Base-by-base conservation (phyloP, 2,888 invertebrate genomes). In the Lycocerus yunnanus region DNA sequence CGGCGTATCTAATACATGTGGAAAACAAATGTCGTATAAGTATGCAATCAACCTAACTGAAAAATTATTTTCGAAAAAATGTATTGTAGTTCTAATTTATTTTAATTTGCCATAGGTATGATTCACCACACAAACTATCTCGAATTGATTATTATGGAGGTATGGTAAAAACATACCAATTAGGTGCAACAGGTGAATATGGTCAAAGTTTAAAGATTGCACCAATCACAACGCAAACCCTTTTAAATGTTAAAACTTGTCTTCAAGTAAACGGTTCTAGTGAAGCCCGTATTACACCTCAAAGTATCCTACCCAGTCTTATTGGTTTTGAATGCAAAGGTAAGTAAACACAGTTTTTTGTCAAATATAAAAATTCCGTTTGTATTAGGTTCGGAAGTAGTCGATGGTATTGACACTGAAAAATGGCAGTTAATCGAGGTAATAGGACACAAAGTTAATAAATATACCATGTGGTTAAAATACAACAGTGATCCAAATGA, bases 121-220 rank as follows among this genome's bases (percentile, higher is more conserved):
- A 98, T 88, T 90, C 88, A 21, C 88, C 89, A 4, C 90, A 91
- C 70, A 92, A 92, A 72, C 92, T 92, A 74, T 97, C 97, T 60
- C 92, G 98, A 66, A 95, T 98, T 76, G 98, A 98, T 86, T 98
- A 97, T 84, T 98, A 98, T 88, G 96, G 95, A 77, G 94, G 94
- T 85, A 95, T 97, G 93, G 96, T 96, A n/a, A 94, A 95, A 86
- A 98, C 97, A 0, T 95, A 94, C 83, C 97, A 97, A 87, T 85
- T 96, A 20, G 88, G 90, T 0, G 89, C 88, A 0, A 87, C 86
- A 73, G 92, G 91, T 4, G 84, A 88, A 0, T 93, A 88, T 83
- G 97, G 97, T 0, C 90, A 92, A 0, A 92, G 92, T 76, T 87
- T 95, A 20, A 97, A 97, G 90, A 83, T 98, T 66, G 96, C 95